These are phyloP conservation scores for Drosophila birchii DNA, from an alignment of 2,888 invertebrate species.

Conservation along the genomic window DNA sequence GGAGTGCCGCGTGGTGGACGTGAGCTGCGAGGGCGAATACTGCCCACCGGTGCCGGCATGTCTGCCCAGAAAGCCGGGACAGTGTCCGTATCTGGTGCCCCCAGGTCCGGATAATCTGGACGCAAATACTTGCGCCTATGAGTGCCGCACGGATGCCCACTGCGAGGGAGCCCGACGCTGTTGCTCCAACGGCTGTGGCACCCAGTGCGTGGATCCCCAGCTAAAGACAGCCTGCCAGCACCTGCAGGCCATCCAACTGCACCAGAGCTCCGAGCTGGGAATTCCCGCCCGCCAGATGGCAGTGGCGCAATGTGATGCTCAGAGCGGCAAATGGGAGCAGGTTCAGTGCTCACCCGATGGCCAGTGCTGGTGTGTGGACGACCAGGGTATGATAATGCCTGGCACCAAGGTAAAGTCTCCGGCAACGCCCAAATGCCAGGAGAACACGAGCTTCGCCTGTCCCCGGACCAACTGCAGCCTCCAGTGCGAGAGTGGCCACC, in stretches of 20 bases:
- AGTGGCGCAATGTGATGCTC: slow-evolving; percentile 89
- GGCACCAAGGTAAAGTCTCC: slow-evolving; percentile 87
- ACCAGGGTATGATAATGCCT: slow-evolving; percentile 89
- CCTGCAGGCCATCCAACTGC: slow-evolving; percentile 85
- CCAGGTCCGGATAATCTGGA: slow-evolving; percentile 86
- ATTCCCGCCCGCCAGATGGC: slow-evolving; percentile 91
- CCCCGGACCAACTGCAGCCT: slow-evolving; percentile 84
- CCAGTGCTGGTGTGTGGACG: slow-evolving; percentile 93
- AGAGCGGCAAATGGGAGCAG: slow-evolving; percentile 88
- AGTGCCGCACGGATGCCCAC: slow-evolving; percentile 91
- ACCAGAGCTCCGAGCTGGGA: slow-evolving; percentile 89
- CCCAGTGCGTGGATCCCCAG: slow-evolving; percentile 90
- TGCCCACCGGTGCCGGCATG: slow-evolving; percentile 94
- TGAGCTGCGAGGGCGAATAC: slow-evolving; percentile 93
- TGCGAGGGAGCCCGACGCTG: slow-evolving; percentile 90
- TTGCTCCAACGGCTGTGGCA: slow-evolving; percentile 95
- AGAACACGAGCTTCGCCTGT: slow-evolving; percentile 85
- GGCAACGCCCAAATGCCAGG: slow-evolving; percentile 84
- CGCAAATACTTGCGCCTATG: slow-evolving; percentile 89
- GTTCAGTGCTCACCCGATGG: slow-evolving; percentile 89
- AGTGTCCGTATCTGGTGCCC: slow-evolving; percentile 93
- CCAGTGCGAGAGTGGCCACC: slow-evolving; percentile 87
- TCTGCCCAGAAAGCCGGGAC: slow-evolving; percentile 90
- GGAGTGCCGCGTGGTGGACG: slow-evolving; percentile 92
- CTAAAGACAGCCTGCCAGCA: slow-evolving; percentile 92